Evolutionary conservation across 2,888 invertebrate species (phyloP).

Genomic region (Torymus auratus): DNA sequence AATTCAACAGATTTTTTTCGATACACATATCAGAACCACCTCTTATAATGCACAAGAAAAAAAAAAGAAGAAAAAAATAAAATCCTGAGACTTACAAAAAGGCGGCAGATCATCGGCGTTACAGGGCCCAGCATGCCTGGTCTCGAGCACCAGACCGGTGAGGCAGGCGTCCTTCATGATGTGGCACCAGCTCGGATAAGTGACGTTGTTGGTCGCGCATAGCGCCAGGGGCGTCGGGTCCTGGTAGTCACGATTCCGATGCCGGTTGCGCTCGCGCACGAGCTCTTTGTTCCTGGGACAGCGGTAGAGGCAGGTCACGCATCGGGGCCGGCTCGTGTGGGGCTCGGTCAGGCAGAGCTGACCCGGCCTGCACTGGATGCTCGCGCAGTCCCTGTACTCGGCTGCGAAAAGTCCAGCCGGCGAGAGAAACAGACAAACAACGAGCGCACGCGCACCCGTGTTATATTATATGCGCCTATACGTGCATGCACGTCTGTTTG

Average conservation of each 20-base stretch:
- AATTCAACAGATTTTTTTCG: too few species aligned
- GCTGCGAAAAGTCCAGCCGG: slow-evolving; percentile 66
- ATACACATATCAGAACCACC: too few species aligned
- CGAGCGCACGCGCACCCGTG: neutral
- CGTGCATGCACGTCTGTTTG: too few species aligned
- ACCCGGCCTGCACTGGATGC: slow-evolving; percentile 82
- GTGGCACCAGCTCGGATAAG: slow-evolving; percentile 88
- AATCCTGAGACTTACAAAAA: slow-evolving; percentile 59
- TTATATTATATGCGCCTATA: too few species aligned
- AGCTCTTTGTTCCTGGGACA: slow-evolving; percentile 78
- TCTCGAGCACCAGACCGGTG: slow-evolving; percentile 84
- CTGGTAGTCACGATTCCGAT: slow-evolving; percentile 67
- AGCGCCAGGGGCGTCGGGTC: slow-evolving; percentile 75
- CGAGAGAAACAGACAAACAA: neutral
- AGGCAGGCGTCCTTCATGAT: slow-evolving; percentile 87
- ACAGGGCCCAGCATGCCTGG: slow-evolving; percentile 83
- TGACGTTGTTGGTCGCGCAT: slow-evolving; percentile 86
- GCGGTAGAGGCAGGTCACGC: slow-evolving; percentile 83
- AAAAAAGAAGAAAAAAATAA: neutral
- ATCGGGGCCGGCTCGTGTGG: slow-evolving; percentile 82
- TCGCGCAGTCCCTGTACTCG: slow-evolving; percentile 83
- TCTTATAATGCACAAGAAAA: too few species aligned
- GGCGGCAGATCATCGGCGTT: slow-evolving; percentile 70
- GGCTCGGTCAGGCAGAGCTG: slow-evolving; percentile 84
- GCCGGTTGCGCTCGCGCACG: slow-evolving; percentile 69